Evolutionary conservation across 2,113 vertebrate genomes (phyloP).

Genomic region (Nannobrachium achirus): DNA sequence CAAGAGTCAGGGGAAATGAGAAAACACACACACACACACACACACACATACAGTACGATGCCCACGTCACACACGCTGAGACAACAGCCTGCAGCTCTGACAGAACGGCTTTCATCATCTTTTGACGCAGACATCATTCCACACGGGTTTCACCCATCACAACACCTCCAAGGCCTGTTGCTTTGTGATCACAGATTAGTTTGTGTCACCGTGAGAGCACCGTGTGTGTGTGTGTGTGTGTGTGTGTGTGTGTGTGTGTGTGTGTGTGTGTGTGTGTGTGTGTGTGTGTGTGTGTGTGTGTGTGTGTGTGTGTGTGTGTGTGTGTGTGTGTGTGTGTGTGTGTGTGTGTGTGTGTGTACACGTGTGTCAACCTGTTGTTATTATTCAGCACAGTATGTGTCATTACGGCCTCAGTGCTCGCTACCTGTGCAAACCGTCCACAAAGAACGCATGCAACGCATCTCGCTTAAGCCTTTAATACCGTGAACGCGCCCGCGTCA

Average conservation of each 20-base stretch:
- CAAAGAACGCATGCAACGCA: too few species aligned
- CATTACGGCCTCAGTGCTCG: too few species aligned
- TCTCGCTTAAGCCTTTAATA: too few species aligned
- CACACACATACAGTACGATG: neutral
- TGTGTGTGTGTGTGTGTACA: too few species aligned
- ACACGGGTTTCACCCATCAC: slow-evolving; percentile 1
- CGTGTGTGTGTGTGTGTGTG: slow-evolving; percentile 1
- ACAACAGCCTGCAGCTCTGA: slow-evolving; percentile 12
- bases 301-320: too few species aligned
- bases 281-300: too few species aligned
- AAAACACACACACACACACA: slow-evolving; percentile 25
- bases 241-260: neutral
- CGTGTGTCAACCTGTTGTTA: too few species aligned
- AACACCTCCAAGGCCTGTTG: neutral
- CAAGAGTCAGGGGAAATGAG: slow-evolving; percentile 27
- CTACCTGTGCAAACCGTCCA: too few species aligned
- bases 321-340: too few species aligned
- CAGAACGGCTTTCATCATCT: slow-evolving; percentile 19
- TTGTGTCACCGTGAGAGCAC: slow-evolving; percentile 13
- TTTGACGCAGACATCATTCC: neutral
- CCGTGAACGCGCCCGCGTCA: too few species aligned
- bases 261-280: neutral
- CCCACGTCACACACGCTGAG: neutral
- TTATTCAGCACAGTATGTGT: too few species aligned
- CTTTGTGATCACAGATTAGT: slow-evolving; percentile 21